Base-by-base conservation (phyloP, 2,888 invertebrate species). In the Ochropleura leucogaster region DNA sequence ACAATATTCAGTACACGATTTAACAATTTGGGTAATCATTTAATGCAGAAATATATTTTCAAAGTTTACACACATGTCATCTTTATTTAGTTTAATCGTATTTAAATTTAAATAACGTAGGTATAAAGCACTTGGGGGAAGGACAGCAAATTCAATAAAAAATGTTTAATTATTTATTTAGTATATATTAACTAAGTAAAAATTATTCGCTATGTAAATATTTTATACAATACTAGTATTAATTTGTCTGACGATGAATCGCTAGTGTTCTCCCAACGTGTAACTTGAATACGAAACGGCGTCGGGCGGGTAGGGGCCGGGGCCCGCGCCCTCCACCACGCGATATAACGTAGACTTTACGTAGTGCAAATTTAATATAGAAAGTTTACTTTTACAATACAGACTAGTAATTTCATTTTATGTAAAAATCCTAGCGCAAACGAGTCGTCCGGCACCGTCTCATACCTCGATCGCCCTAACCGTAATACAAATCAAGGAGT, bases 101-200 rank as follows among this genome's bases (percentile, higher is more conserved):
- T 95, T 96, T 95, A 92, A 95, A 94, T 95, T 94, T 95, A 95
- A 96, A 95, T 96, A 96, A 96, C 96, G 95, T 96, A 95, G 94
- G 94, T 95, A 96, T 96, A 96, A 96, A 96, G 96, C 96, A 96
- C 96, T 96, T 96, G 94, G 96, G 96, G 96, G 95, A 96, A 96
- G 96, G 96, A 96, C 96, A 96, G 96, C 96, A 96, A 96, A 96
- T 96, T 95, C 95, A 96, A 96, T 96, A 95, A 96, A 96, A 96
- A 96, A 96, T 94, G 94, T 95, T 95, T 93, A 93, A 93, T 94
- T 95, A 95, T 95, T 95, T 94, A 95, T 95, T 96, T 95, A 95
- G 92, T 95, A 94, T 94, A 93, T 88, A 95, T 94, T 96, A 96
- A 96, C 96, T 96, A 96, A 96, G 95, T 96, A 96, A 96, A 96